A percentile compares a stretch with the other conserved stretches of the same genome.
These are phyloP conservation scores for Apoda limacodes DNA, from an alignment of 2,888 invertebrate genomes.

Conservation along the genomic window DNA sequence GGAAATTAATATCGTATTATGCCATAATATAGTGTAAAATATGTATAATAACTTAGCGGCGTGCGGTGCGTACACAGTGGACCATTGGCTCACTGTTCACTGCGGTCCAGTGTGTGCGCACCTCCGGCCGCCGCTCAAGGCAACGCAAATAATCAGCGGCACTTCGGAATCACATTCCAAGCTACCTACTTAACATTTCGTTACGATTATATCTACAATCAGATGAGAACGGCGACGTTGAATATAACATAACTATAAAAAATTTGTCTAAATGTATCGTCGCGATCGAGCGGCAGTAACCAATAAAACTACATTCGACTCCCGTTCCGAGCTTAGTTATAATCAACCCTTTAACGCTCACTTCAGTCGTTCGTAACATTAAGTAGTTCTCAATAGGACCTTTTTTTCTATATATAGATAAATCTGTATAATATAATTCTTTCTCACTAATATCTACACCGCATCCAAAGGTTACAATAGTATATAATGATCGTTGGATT, in stretches of 20 bases:
- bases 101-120: background rate
- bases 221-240: slow-evolving; percentile 21
- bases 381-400: slow-evolving; percentile 47
- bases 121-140: slow-evolving; percentile 28
- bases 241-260: slow-evolving; percentile 31
- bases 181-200: slow-evolving; percentile 39
- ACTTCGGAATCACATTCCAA: slow-evolving; percentile 61
- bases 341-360: slow-evolving; percentile 55
- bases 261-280: slow-evolving; percentile 37
- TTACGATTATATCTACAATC: slow-evolving; percentile 34
- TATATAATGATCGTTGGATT: slow-evolving; percentile 52
- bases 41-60: slow-evolving; percentile 45
- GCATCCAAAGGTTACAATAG: slow-evolving; percentile 60
- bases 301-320: slow-evolving; percentile 51
- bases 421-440: slow-evolving; percentile 67
- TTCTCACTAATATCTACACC: slow-evolving; percentile 70
- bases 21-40: slow-evolving; percentile 65
- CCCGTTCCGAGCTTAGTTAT: slow-evolving; percentile 49
- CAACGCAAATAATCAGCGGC: slow-evolving; percentile 45
- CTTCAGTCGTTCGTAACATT: slow-evolving; percentile 60
- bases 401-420: slow-evolving; percentile 67
- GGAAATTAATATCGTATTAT: slow-evolving; percentile 62
- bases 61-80: too few relatives aligned
- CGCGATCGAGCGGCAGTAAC: slow-evolving; percentile 35
- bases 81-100: background rate